Percentiles rank a stretch among this genome's conserved stretches.
These are phyloP conservation scores for Porites rus DNA, from an alignment of 92 coral and sea anemone species.

Conservation along the genomic window DNA sequence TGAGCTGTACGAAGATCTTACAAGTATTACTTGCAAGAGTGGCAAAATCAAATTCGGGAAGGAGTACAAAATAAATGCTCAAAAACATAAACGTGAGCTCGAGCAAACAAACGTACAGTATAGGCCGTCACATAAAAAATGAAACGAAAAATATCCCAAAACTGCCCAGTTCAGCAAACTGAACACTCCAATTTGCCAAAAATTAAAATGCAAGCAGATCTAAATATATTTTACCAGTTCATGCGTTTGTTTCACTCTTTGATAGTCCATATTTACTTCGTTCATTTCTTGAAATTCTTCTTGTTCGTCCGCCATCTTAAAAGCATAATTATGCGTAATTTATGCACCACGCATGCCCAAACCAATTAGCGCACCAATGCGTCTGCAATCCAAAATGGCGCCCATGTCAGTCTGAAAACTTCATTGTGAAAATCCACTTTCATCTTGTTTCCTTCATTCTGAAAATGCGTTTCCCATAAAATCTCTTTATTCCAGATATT, in stretches of 20 bases:
- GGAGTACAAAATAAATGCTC: too few relatives aligned
- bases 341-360: slow-evolving; percentile 81
- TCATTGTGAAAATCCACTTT: slow-evolving; percentile 83
- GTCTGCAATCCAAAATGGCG: slow-evolving; percentile 96
- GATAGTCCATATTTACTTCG: slow-evolving; percentile 72
- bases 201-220: background rate
- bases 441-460: slow-evolving; percentile 83
- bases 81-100: too few relatives aligned
- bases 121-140: background rate
- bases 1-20: too few relatives aligned
- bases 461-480: slow-evolving; percentile 75
- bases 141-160: background rate
- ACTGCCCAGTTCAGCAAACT: too few relatives aligned
- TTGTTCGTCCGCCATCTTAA: slow-evolving; percentile 84
- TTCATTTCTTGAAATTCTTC: slow-evolving; percentile 44
- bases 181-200: background rate
- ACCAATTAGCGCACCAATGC: slow-evolving; percentile 38
- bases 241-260: slow-evolving; percentile 67
- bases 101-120: too few relatives aligned
- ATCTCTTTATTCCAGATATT: slow-evolving; percentile 59
- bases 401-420: slow-evolving; percentile 57
- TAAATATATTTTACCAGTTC: slow-evolving; percentile 26
- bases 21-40: too few relatives aligned
- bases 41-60: too few relatives aligned
- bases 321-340: slow-evolving; percentile 18